Evolutionary conservation across 1,140 invertebrate species (phyloP).

Genomic region (Eciton burchellii): DNA sequence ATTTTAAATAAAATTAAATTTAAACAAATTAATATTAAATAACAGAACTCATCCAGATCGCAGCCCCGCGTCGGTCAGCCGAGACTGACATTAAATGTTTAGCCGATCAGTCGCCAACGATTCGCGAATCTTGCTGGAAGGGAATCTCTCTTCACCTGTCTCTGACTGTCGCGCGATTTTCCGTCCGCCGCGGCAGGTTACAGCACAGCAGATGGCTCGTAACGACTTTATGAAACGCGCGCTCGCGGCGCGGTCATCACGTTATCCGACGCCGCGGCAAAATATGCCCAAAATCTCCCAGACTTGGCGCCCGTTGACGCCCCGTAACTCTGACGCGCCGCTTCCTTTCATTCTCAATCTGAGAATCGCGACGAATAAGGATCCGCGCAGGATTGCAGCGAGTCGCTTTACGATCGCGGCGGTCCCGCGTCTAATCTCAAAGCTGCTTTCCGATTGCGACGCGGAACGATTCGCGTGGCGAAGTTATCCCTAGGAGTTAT

Average conservation of each 20-base stretch:
- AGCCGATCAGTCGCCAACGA: not conserved
- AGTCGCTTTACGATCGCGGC: constrained; percentile 48
- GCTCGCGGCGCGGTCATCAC: constrained; percentile 41
- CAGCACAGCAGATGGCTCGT: constrained; percentile 43
- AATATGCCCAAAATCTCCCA: no score
- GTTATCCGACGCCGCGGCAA: constrained; percentile 51
- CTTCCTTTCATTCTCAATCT: no score
- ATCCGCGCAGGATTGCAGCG: constrained; percentile 43
- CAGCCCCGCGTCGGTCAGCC: not conserved
- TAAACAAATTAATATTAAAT: constrained; percentile 2
- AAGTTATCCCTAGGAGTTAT: constrained; percentile 51
- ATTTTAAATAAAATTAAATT: not conserved
- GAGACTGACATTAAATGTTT: not conserved
- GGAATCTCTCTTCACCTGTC: no score
- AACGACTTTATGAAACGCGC: constrained; percentile 59
- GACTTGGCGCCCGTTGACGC: no score
- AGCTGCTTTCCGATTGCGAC: constrained; percentile 13
- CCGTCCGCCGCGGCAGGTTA: constrained; percentile 34
- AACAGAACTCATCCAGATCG: no score
- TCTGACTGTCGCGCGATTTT: constrained; percentile 40
- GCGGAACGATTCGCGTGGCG: not conserved
- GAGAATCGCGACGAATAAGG: constrained; percentile 54
- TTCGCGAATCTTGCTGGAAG: no score
- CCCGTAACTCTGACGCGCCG: no score
- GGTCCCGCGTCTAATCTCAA: constrained; percentile 35